Conservation (phyloP, 2,113 vertebrate species). For the Spilogale gracilis region DNA sequence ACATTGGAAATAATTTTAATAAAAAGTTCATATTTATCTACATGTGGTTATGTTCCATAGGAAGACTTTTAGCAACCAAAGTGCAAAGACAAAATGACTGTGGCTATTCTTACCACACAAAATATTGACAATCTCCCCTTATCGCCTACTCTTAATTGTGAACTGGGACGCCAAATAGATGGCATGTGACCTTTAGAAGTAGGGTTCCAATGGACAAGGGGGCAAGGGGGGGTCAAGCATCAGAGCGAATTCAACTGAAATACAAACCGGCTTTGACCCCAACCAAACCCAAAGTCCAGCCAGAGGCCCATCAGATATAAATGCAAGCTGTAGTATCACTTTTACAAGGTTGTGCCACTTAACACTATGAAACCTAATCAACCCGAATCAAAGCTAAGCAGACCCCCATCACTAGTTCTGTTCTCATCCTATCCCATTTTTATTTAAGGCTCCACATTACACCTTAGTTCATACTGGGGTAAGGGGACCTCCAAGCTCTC, state of each 20-base stretch:
- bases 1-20: slow-evolving; percentile 63
- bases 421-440: not conserved
- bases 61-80: slow-evolving; percentile 72
- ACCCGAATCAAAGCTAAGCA: slow-evolving; percentile 47
- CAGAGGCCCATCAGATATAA: slow-evolving; percentile 23
- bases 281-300: slow-evolving; percentile 39
- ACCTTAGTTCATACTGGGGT: not conserved
- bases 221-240: not conserved
- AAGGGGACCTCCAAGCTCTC: not conserved
- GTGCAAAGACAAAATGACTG: slow-evolving; percentile 76
- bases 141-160: slow-evolving; percentile 57
- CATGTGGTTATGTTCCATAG: slow-evolving; percentile 26
- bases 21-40: slow-evolving; percentile 51
- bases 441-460: not conserved
- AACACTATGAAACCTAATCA: slow-evolving; percentile 62
- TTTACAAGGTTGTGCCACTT: slow-evolving; percentile 53
- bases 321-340: slow-evolving; percentile 36
- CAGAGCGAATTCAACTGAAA: slow-evolving; percentile 65
- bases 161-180: slow-evolving; percentile 1
- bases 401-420: not conserved
- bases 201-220: not conserved
- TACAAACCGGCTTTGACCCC: slow-evolving; percentile 60
- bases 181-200: slow-evolving; percentile 46
- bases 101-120: slow-evolving; percentile 66
- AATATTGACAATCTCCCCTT: slow-evolving; percentile 61